Conservation (phyloP, 2,113 vertebrate species). For the Dasypus novemcinctus region DNA sequence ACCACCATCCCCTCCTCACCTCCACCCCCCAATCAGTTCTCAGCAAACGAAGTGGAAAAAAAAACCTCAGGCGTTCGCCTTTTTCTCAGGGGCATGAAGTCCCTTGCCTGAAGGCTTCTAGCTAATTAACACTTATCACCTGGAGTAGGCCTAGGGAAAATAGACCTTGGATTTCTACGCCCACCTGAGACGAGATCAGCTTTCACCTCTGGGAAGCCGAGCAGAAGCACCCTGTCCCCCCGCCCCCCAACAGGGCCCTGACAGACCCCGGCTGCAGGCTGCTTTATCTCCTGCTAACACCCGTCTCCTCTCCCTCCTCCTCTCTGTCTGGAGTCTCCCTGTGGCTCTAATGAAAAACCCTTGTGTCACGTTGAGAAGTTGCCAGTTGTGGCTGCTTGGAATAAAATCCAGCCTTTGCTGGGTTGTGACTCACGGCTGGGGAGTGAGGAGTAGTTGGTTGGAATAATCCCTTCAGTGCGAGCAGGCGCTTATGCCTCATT, state of each 20-base stretch:
- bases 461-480: not conserved
- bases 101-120: not conserved
- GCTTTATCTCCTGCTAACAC: slow-evolving; percentile 64
- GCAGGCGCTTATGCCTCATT: slow-evolving; percentile 15
- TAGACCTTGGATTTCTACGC: fast-evolving
- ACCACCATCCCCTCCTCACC: too few species aligned
- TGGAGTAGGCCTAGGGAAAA: slow-evolving; percentile 27
- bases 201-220: not conserved
- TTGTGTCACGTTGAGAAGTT: slow-evolving; percentile 42
- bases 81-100: not conserved
- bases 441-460: not conserved
- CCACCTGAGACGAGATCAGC: slow-evolving; percentile 42
- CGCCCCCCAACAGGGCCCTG: not conserved
- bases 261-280: not conserved
- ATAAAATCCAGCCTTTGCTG: slow-evolving; percentile 22
- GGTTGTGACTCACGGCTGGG: not conserved
- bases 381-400: slow-evolving; percentile 57
- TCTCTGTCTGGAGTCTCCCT: slow-evolving; percentile 38
- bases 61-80: not conserved
- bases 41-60: not conserved
- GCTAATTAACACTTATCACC: slow-evolving; percentile 20
- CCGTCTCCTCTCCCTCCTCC: not conserved
- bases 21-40: not conserved
- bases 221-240: not conserved
- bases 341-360: slow-evolving; percentile 53